Conservation (phyloP, 2,113 vertebrate species). For the Callionymus lyra region DNA sequence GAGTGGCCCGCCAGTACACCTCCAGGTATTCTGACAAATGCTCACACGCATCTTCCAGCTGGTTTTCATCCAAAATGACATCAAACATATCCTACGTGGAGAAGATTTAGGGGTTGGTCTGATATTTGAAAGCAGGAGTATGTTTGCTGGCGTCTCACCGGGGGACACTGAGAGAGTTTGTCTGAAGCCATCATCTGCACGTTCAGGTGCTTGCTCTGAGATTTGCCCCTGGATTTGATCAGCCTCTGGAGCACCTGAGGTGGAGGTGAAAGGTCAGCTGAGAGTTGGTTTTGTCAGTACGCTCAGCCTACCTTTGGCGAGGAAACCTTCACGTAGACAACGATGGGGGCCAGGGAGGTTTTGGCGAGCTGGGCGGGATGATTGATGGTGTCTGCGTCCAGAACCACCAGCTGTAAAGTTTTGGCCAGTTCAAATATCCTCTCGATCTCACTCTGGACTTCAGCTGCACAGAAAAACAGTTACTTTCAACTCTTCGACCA, state of each 20-base stretch:
- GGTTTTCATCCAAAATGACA: conserved; percentile 94
- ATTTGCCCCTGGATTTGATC: conserved; percentile 91
- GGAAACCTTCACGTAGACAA: conserved; percentile 94
- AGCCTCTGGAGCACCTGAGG: conserved; percentile 85
- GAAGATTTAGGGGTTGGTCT: not conserved
- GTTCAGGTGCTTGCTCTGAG: conserved; percentile 92
- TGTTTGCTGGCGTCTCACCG: conserved; percentile 59
- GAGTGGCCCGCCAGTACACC: conserved; percentile 90
- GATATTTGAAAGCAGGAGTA: too few relatives aligned
- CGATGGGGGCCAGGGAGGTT: conserved; percentile 90
- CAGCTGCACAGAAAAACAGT: conserved; percentile 62
- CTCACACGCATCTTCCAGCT: conserved; percentile 88
- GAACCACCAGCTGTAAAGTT: conserved; percentile 86
- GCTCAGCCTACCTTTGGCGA: conserved; percentile 79
- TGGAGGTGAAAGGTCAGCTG: not conserved
- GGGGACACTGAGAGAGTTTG: conserved; percentile 90
- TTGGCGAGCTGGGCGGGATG: conserved; percentile 90
- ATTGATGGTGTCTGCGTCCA: conserved; percentile 96
- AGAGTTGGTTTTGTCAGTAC: too few relatives aligned
- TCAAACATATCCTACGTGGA: conserved; percentile 84
- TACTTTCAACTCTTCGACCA: not conserved
- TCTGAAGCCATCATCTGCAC: conserved; percentile 95
- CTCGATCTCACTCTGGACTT: conserved; percentile 95
- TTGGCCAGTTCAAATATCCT: conserved; percentile 95
- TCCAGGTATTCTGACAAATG: conserved; percentile 91